phyloP scores from a whole-genome alignment of 1,140 invertebrate species.

The Pantala flavescens region DNA sequence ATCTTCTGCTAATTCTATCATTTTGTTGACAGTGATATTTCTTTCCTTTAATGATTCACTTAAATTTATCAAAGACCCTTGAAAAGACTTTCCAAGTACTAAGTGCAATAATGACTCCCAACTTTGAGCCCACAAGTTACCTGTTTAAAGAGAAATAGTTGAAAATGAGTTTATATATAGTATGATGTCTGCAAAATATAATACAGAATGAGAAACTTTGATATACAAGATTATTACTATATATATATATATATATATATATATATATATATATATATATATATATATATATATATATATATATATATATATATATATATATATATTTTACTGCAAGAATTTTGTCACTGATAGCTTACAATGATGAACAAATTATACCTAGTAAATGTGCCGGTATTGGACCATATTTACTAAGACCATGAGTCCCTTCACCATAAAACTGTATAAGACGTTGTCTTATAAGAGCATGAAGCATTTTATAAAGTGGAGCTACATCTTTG shows the following conservation, averaged over 20 bases:
- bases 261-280: too few species aligned
- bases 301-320: too few species aligned
- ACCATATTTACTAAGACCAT: conserved; percentile 33
- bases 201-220: too few species aligned
- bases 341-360: too few species aligned
- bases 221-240: too few species aligned
- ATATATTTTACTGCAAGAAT: too few species aligned
- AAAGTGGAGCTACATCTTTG: conserved; percentile 47
- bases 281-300: too few species aligned
- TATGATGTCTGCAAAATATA: too few species aligned
- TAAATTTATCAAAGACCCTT: conserved; percentile 35
- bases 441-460: conserved; percentile 41
- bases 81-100: conserved; percentile 31
- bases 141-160: conserved; percentile 25
- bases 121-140: conserved; percentile 50
- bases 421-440: conserved; percentile 32
- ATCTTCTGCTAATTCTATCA: conserved; percentile 50
- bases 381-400: conserved; percentile 58
- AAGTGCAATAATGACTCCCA: conserved; percentile 43
- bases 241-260: not conserved
- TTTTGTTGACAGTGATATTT: conserved; percentile 46
- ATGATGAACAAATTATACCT: conserved; percentile 27
- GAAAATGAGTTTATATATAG: not conserved
- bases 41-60: conserved; percentile 37
- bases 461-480: conserved; percentile 58